phyloP scores from a whole-genome alignment of 2,113 vertebrate genomes.

The Probosciger aterrimus region DNA sequence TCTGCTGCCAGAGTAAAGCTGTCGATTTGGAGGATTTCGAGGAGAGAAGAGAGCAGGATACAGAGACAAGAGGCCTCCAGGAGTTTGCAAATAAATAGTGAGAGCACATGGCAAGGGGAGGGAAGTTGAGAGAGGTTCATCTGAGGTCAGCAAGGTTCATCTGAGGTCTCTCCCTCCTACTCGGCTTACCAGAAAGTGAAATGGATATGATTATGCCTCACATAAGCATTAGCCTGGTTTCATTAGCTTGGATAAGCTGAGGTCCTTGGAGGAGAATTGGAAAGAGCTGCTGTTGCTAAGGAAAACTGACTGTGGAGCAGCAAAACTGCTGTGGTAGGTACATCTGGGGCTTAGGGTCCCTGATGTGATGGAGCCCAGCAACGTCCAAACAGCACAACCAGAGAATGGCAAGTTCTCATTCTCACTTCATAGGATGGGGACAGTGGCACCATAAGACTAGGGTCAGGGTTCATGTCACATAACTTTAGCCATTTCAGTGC shows the following conservation, averaged over 20 bases:
- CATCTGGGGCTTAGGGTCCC: accelerated
- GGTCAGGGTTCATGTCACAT: background rate
- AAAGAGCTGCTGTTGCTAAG: background rate
- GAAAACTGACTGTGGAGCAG: background rate
- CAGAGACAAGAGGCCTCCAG: accelerated
- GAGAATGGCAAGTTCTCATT: background rate
- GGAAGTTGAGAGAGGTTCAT: background rate
- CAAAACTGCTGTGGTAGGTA: background rate
- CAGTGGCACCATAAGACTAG: background rate
- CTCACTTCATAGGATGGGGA: background rate
- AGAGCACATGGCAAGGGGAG: background rate
- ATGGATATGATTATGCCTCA: accelerated
- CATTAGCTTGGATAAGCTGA: background rate
- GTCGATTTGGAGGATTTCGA: accelerated
- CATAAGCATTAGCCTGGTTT: background rate
- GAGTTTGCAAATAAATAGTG: background rate
- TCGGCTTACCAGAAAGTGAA: background rate
- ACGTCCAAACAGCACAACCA: background rate
- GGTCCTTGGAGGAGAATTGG: background rate
- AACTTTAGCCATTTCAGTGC: background rate
- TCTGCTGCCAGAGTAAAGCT: constrained; percentile 48
- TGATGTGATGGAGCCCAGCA: background rate
- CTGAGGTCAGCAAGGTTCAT: background rate
- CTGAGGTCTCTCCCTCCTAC: background rate
- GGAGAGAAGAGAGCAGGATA: background rate